A percentile compares a stretch with the other conserved stretches of the same genome.
Evolutionary conservation across 1,140 invertebrate genomes (phyloP).

Genomic region (Drosophila funebris): DNA sequence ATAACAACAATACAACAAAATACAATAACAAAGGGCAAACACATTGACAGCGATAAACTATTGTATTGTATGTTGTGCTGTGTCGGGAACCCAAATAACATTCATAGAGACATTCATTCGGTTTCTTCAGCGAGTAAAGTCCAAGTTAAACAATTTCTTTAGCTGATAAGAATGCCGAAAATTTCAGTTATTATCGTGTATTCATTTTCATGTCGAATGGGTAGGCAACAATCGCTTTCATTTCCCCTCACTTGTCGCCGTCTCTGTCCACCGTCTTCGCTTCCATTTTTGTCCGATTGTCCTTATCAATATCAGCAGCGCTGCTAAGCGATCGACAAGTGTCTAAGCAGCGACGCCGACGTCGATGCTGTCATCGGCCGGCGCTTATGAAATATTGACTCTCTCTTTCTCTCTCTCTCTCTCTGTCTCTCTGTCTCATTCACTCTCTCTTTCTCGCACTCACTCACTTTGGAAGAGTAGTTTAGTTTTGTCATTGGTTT

Average conservation of each 20-base stretch:
- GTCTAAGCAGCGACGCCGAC: conserved; percentile 21
- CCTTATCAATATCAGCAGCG: conserved; percentile 39
- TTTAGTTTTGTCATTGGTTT: no score
- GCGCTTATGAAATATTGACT: conserved; percentile 13
- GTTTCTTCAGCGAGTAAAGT: conserved; percentile 30
- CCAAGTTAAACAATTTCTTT: conserved; percentile 46
- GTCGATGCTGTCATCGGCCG: conserved; percentile 2
- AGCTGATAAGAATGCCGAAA: conserved; percentile 34
- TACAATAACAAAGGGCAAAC: conserved; percentile 1
- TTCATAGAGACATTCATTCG: conserved; percentile 7
- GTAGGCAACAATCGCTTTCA: conserved; percentile 15
- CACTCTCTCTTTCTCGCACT: neutral
- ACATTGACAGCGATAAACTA: conserved; percentile 14
- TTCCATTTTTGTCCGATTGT: conserved; percentile 22
- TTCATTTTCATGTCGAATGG: conserved; percentile 33
- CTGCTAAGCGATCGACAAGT: conserved; percentile 23
- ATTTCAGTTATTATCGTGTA: conserved; percentile 40
- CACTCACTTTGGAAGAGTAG: neutral
- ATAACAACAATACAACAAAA: neutral
- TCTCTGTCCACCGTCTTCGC: neutral
- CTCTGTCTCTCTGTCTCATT: neutral
- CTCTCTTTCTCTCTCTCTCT: neutral
- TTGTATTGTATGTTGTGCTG: neutral
- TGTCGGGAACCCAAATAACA: neutral
- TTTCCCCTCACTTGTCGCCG: neutral